Percentiles rank a stretch among this genome's conserved stretches.
These are phyloP conservation scores for Mylabris sibirica DNA, from an alignment of 2,888 invertebrate species.

Conservation along the genomic window DNA sequence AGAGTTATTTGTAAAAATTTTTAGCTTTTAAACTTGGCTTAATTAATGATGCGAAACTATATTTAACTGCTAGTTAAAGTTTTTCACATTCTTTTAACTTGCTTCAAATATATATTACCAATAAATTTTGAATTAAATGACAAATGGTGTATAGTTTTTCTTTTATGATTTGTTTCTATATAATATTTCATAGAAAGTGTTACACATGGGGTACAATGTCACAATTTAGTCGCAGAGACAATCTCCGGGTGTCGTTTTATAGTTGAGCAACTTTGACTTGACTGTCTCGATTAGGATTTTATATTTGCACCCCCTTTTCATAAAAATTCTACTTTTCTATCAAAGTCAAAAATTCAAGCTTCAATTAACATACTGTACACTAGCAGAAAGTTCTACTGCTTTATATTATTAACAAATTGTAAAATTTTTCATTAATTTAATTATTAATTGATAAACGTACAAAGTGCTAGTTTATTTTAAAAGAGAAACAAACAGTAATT, in stretches of 20 bases:
- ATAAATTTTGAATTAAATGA: constrained; percentile 30
- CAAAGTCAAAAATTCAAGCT: background rate
- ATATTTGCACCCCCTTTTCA: too few species aligned
- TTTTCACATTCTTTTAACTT: constrained; percentile 38
- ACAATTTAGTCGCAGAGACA: too few species aligned
- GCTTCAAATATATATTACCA: constrained; percentile 17
- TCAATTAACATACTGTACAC: too few species aligned
- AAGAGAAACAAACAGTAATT: background rate
- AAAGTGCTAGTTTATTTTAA: background rate
- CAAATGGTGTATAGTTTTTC: constrained; percentile 26
- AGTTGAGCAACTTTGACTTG: background rate
- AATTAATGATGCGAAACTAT: constrained; percentile 44
- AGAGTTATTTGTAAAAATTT: constrained; percentile 42
- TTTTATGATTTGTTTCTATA: background rate
- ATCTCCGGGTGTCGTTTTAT: background rate
- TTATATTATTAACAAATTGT: background rate
- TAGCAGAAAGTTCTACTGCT: too few species aligned
- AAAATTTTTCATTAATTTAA: background rate
- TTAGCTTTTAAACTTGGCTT: constrained; percentile 33
- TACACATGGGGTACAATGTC: background rate
- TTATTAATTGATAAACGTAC: background rate
- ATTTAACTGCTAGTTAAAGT: constrained; percentile 43
- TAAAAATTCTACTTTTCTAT: too few species aligned
- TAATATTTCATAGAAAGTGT: background rate
- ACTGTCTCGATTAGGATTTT: background rate